Base-by-base conservation (phyloP, 1,140 invertebrate species). In the Rhyacophila brunnea region DNA sequence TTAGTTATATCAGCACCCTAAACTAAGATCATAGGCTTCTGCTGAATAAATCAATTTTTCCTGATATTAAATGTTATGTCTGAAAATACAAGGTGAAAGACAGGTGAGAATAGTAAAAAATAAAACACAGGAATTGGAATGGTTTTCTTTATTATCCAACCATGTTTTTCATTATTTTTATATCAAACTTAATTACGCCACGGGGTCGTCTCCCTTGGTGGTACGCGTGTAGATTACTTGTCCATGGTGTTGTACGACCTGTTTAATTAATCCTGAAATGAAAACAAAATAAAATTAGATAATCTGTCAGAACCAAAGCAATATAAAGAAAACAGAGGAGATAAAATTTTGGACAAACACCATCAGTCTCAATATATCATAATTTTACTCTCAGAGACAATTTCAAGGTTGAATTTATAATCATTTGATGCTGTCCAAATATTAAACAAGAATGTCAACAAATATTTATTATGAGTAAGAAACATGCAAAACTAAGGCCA, bases 181-280 rank as follows among this genome's bases (percentile, higher is more conserved):
- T 45, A 45, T 45, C 14, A 45, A 45, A 45, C 43, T 45, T 45
- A 43, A 38, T 71, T 77, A 79, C 45, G 75, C 75, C 64, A 77
- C 77, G 15, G 77, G 77, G 62, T 93, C 92, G 72, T 96, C 94
- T 70, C 87, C 93, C 80, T 97, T 98, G 43, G 94, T 98, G 36
- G 93, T 90, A 71, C 97, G 86, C 28, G 96, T 99, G 83, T 98
- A 99, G 68, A 99, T 98, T 40, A 97, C 81, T 80, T 99, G 97
- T 35, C 94, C 91, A 80, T 93, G 92, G 81, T 99, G 96, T 78
- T 98, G 93, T 36, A 96, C 92, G 55, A 99, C 95, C 79, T 95
- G 92, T 74, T 93, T 95, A 73, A 99, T 97, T 62, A 96, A 75
- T 70, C 94, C 92, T 94, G 74, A 2, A 87, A 86, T 62, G 67